Percentiles rank a stretch among this genome's conserved stretches.
Evolutionary conservation across 2,797 vertebrate species (phyloP).

Genomic region (Sebastes oblongus): DNA sequence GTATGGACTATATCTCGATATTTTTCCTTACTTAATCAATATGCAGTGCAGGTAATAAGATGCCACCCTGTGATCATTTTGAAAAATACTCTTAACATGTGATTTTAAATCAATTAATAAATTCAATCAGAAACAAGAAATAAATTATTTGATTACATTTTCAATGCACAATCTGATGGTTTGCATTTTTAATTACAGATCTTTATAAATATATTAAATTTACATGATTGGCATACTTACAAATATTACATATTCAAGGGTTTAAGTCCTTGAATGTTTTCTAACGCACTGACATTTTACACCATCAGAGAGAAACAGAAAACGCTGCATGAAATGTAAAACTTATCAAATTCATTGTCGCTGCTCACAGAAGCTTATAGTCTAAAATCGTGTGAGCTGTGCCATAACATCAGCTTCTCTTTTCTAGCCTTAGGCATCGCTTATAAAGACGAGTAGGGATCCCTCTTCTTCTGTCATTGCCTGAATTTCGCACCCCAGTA

Average conservation of each 20-base stretch:
- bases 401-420: conserved; percentile 41
- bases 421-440: conserved; percentile 69
- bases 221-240: neutral
- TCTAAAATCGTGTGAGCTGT: conserved; percentile 40
- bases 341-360: conserved; percentile 27
- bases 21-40: neutral
- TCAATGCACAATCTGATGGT: neutral
- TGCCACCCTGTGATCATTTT: neutral
- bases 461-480: conserved; percentile 60
- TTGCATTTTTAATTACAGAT: neutral
- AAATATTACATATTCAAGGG: neutral
- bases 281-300: neutral
- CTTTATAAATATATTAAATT: conserved; percentile 24
- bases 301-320: conserved; percentile 1
- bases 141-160: neutral
- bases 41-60: neutral
- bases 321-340: conserved; percentile 26
- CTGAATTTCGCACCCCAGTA: conserved; percentile 45
- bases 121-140: conserved; percentile 9
- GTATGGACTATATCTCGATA: neutral
- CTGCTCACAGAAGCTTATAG: conserved; percentile 32
- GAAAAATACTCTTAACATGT: neutral
- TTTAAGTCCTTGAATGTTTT: conserved; percentile 6
- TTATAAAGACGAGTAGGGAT: conserved; percentile 72
- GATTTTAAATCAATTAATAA: neutral